Percentiles rank a stretch among this genome's conserved stretches.
Conservation (phyloP, 2,888 invertebrate species). For the Anarsia innoxiella region DNA sequence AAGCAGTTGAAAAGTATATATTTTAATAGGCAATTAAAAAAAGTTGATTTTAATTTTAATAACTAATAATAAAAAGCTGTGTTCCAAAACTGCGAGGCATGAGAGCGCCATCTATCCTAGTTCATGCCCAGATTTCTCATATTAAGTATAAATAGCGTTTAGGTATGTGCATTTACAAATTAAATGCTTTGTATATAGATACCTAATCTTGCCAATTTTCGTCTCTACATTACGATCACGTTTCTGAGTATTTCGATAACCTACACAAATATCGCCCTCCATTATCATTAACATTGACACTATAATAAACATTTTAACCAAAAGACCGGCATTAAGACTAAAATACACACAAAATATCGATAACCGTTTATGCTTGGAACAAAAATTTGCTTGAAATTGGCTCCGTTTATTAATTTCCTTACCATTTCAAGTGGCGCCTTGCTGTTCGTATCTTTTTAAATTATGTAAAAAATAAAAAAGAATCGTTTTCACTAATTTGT, state of each 20-base stretch:
- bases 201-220: no score
- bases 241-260: slow-evolving; percentile 9
- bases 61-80: no score
- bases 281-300: slow-evolving; percentile 10
- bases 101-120: no score
- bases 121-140: no score
- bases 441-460: slow-evolving; percentile 1
- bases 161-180: no score
- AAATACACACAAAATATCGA: slow-evolving; percentile 5
- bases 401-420: slow-evolving; percentile 7
- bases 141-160: no score
- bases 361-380: slow-evolving; percentile 1
- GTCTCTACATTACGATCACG: no score
- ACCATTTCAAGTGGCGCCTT: slow-evolving; percentile 3
- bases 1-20: no score
- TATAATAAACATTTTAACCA: slow-evolving; percentile 9
- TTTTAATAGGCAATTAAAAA: no score
- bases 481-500: slow-evolving; percentile 2
- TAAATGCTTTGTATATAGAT: no score
- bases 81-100: no score
- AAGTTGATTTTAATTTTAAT: no score
- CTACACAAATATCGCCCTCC: slow-evolving; percentile 8
- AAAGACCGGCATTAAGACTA: slow-evolving; percentile 4
- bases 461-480: not conserved
- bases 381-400: slow-evolving; percentile 1